Evolutionary conservation across 2,797 vertebrate genomes (phyloP).

Genomic region (Rhinoraja longicauda): DNA sequence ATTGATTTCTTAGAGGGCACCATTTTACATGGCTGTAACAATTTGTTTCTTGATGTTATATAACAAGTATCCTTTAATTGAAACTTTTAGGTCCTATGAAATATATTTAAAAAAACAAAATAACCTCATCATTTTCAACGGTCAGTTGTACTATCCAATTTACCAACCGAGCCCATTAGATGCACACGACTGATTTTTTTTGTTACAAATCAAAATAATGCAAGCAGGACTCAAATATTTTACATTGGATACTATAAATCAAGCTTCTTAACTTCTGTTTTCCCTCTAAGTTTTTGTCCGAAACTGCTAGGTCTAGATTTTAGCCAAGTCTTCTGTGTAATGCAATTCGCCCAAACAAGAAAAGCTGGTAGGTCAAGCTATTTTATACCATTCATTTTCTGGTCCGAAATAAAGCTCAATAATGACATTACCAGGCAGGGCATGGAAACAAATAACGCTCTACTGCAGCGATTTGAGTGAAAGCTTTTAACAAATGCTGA

Average conservation of each 20-base stretch:
- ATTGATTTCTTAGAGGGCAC: neutral
- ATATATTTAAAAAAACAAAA: neutral
- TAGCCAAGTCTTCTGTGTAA: neutral
- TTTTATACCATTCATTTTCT: neutral
- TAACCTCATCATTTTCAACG: neutral
- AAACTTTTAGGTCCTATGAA: neutral
- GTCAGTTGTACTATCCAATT: neutral
- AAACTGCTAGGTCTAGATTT: neutral
- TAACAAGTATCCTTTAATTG: neutral
- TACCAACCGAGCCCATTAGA: neutral
- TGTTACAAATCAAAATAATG: neutral
- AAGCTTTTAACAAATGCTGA: neutral
- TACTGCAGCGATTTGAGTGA: neutral
- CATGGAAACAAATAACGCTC: neutral
- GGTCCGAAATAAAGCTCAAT: neutral
- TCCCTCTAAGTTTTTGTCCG: slow-evolving; percentile 3
- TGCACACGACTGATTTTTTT: neutral
- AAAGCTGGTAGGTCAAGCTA: neutral
- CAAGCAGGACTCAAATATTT: neutral
- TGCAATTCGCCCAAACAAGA: slow-evolving; percentile 4
- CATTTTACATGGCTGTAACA: neutral
- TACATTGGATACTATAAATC: slow-evolving; percentile 31
- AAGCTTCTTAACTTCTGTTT: neutral
- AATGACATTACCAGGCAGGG: neutral
- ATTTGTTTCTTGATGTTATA: neutral